These are phyloP conservation scores for Aurelia sp. DNA, from an alignment of 30 jellyfish, hydroid and myxozoan species.

Conservation along the genomic window DNA sequence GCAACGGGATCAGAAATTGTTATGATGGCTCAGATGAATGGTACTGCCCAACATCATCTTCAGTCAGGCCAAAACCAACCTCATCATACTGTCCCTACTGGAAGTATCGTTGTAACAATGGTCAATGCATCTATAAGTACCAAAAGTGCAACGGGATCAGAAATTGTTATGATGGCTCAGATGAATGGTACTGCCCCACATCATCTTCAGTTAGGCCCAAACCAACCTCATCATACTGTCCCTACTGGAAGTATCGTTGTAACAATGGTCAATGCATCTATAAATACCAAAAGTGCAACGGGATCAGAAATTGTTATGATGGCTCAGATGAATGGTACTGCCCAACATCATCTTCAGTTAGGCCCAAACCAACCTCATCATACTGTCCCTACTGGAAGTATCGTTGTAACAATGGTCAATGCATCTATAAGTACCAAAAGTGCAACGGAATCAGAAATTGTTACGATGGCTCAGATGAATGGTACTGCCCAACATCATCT, in stretches of 20 bases:
- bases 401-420: not conserved
- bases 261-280: slow-evolving; percentile 35
- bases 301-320: slow-evolving; percentile 4
- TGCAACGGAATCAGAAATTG: not conserved
- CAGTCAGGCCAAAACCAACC: not conserved
- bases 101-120: slow-evolving; percentile 12
- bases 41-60: slow-evolving; percentile 1
- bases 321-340: slow-evolving; percentile 45
- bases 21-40: not conserved
- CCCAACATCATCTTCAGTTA: not conserved
- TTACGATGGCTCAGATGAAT: slow-evolving; percentile 57
- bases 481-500: not conserved
- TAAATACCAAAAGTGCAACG: slow-evolving; percentile 11
- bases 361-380: slow-evolving; percentile 19
- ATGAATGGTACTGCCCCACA: not conserved
- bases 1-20: slow-evolving; percentile 1
- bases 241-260: slow-evolving; percentile 35
- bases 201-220: not conserved
- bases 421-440: not conserved
- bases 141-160: slow-evolving; percentile 3
- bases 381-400: slow-evolving; percentile 3
- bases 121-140: slow-evolving; percentile 5
- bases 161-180: not conserved
- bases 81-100: slow-evolving; percentile 29
- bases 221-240: slow-evolving; percentile 44